Percentiles rank a stretch among this genome's conserved stretches.
Conservation (phyloP, 92 coral and sea anemone genomes). For the Epizoanthus rinbou region DNA sequence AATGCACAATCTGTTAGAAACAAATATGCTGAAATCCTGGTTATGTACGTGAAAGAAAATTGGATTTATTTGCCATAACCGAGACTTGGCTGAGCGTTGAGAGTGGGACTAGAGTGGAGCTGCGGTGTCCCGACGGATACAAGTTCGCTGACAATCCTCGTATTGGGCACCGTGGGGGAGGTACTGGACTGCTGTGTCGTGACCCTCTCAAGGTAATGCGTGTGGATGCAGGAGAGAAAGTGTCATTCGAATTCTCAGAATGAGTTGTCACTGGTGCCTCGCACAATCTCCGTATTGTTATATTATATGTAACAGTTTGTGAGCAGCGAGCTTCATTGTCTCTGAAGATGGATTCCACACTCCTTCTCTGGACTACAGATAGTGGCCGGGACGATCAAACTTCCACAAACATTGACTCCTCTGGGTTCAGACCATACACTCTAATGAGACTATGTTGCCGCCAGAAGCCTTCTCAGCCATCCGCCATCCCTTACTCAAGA, state of each 20-base stretch:
- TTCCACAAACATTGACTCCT: no score
- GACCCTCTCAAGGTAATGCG: constrained; percentile 21
- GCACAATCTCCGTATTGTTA: constrained; percentile 30
- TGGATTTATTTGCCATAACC: constrained; percentile 25
- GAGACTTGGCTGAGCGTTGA: constrained; percentile 32
- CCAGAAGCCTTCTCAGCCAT: no score
- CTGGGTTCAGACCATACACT: no score
- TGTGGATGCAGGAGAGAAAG: constrained; percentile 14
- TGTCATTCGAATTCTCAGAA: constrained; percentile 28
- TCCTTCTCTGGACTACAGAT: no score
- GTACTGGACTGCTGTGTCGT: constrained; percentile 50
- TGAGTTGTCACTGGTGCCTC: constrained; percentile 1
- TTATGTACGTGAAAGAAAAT: neutral
- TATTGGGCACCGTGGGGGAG: constrained; percentile 47
- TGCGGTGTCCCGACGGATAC: constrained; percentile 43
- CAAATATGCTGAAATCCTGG: constrained; percentile 29
- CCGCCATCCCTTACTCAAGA: no score
- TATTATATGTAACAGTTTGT: neutral
- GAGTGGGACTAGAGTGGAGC: constrained; percentile 29
- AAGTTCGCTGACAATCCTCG: constrained; percentile 6
- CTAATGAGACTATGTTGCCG: no score
- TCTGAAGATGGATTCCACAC: no score
- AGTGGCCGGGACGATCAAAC: no score
- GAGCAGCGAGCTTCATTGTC: no score
- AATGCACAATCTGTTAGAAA: constrained; percentile 5